Conservation (phyloP, 2,888 invertebrate genomes). For the Adela reaumurella region DNA sequence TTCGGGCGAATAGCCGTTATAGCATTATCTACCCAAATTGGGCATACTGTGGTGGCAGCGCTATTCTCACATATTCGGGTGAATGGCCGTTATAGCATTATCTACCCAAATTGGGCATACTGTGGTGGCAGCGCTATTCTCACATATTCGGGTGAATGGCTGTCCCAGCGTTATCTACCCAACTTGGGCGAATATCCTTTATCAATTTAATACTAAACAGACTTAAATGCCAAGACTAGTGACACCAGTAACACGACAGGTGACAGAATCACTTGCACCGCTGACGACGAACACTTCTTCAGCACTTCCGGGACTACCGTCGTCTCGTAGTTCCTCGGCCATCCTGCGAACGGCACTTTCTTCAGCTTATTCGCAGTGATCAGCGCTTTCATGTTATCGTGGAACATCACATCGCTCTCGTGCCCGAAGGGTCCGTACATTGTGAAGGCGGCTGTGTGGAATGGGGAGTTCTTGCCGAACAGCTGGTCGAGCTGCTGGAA, state of each 20-base stretch:
- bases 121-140: too few species aligned
- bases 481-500: conserved; percentile 66
- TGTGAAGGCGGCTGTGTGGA: conserved; percentile 61
- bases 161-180: too few species aligned
- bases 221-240: conserved; percentile 20
- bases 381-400: conserved; percentile 47
- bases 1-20: too few species aligned
- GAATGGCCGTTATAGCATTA: too few species aligned
- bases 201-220: too few species aligned
- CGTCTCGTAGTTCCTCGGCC: neutral
- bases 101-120: too few species aligned
- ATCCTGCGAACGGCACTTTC: neutral
- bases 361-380: conserved; percentile 21
- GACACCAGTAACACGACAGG: conserved; percentile 16
- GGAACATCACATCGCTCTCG: conserved; percentile 62
- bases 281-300: neutral
- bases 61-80: too few species aligned
- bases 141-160: too few species aligned
- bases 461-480: conserved; percentile 60
- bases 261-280: neutral
- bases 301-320: neutral
- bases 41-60: too few species aligned
- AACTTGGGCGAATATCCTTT: too few species aligned
- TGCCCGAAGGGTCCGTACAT: conserved; percentile 69
- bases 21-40: too few species aligned